Conservation (phyloP, 2,797 vertebrate genomes). For the Menidia menidia region DNA sequence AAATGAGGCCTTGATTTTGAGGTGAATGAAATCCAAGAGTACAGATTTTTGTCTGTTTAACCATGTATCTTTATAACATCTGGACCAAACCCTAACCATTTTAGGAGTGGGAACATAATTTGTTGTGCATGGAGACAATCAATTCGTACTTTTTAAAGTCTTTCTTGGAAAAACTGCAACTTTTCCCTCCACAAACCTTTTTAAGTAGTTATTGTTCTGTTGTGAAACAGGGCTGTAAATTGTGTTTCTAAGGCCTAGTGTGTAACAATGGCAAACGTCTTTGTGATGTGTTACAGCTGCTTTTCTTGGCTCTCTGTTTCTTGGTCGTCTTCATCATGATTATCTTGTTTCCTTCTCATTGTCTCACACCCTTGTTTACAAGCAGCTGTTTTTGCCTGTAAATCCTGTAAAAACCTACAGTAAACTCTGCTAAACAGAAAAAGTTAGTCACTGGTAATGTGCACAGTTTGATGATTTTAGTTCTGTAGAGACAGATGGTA, state of each 20-base stretch:
- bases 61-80: neutral
- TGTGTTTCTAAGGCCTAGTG: neutral
- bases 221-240: too few species aligned
- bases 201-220: neutral
- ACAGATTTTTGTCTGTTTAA: neutral
- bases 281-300: too few species aligned
- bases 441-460: neutral
- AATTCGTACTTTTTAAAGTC: too few species aligned
- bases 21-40: neutral
- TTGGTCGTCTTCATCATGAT: too few species aligned
- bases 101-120: too few species aligned
- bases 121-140: too few species aligned
- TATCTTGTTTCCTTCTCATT: neutral
- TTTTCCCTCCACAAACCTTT: neutral
- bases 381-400: neutral
- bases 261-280: neutral
- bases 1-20: slow-evolving; percentile 23
- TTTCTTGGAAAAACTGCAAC: too few species aligned
- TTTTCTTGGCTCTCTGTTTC: too few species aligned
- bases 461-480: neutral
- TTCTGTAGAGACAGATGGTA: neutral
- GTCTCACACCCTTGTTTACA: neutral
- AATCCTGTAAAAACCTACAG: neutral
- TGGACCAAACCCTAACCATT: neutral
- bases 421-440: neutral